A percentile compares a stretch with the other conserved stretches of the same genome.
Evolutionary conservation across 2,797 vertebrate species (phyloP).

Genomic region (Huso huso): DNA sequence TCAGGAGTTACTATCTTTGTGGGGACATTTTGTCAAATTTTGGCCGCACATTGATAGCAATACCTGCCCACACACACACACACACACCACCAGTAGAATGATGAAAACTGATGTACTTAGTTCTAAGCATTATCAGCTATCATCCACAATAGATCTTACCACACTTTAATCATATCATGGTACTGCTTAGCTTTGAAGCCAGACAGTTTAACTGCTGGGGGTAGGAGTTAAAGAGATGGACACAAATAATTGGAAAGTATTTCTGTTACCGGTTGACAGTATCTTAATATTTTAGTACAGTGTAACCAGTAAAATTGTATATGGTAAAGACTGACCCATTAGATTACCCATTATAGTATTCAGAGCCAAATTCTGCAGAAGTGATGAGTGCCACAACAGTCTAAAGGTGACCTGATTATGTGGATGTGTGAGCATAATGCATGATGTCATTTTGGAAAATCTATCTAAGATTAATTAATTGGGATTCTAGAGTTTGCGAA

Average conservation of each 20-base stretch:
- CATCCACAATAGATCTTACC: not conserved
- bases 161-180: not conserved
- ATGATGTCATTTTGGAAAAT: not conserved
- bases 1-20: too few relatives aligned
- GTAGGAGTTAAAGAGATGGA: constrained; percentile 35
- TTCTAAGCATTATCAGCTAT: constrained; percentile 1
- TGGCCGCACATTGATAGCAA: too few relatives aligned
- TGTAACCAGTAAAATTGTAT: too few relatives aligned
- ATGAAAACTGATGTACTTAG: not conserved
- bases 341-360: too few relatives aligned
- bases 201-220: constrained; percentile 39
- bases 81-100: too few relatives aligned
- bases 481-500: not conserved
- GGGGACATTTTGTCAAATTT: too few relatives aligned
- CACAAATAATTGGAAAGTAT: constrained; percentile 44
- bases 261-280: not conserved
- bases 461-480: not conserved
- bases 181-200: constrained; percentile 40
- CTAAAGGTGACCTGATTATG: not conserved
- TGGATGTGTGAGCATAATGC: not conserved
- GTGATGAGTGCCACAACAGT: not conserved
- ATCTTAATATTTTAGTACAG: too few relatives aligned
- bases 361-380: too few relatives aligned
- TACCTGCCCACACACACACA: too few relatives aligned
- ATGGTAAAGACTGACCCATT: too few relatives aligned